Evolutionary conservation across 2,888 invertebrate genomes (phyloP), one percentile per base, ranked within the genome.

Genomic region (Eupithecia insigniata): DNA sequence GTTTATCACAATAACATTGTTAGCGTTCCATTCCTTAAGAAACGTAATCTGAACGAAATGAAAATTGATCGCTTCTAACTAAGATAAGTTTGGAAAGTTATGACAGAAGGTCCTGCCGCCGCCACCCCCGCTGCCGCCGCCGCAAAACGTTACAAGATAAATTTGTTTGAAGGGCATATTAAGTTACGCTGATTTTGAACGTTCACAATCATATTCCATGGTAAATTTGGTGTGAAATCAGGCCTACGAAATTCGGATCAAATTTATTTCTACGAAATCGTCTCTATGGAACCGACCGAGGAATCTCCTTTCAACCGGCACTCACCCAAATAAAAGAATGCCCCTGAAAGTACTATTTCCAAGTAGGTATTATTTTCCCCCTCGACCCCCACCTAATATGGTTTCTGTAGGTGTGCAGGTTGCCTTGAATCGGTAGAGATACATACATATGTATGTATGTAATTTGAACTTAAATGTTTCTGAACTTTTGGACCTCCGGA

Each of bases 31-130:
- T 87, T 86, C 85, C 87, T 84, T 87, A 85, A 87, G 85, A 86
- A 85, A 88, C 85, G 85, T 91, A 89, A 92, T 92, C 87, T 87
- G 84, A 83, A 83, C 87, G 86, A 89, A 93, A 93, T 92, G 91
- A 92, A 92, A 93, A 93, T 92, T 93, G 93, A 93, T 93, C 89
- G 88, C 85, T 85, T 80, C 88, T 90, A 90, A 92, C 91, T 90
- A 91, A 90, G 91, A 92, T 91, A 92, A 92, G 90, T 93, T 92
- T 87, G 83, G 83, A 86, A 92, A 92, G 90, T 92, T 92, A 90
- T 89, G 90, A 90, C 86, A 87, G 89, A 87, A 79, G 88, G 90
- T 34, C 34, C 62, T 18, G 60, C 8, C 8, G 7, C 60, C 7
- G 18, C 26, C 14, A 3, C 30, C 30, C 18, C 18, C 18, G 18